Evolutionary conservation across 1,140 invertebrate species (phyloP).

Genomic region (Aphelinus certus): DNA sequence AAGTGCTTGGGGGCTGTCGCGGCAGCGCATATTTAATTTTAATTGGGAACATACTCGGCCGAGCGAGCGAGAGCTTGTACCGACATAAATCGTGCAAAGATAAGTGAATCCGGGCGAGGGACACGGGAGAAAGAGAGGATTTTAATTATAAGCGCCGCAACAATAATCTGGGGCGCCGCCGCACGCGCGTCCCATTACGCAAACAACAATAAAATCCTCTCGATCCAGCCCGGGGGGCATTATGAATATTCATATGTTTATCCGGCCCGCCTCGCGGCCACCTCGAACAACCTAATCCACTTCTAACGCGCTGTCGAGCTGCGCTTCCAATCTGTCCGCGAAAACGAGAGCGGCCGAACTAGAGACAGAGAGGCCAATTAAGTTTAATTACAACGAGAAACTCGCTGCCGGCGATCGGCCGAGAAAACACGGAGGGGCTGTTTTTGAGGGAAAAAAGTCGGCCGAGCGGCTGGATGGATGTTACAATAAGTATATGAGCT

Average conservation of each 20-base stretch:
- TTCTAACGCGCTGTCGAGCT: slow-evolving; percentile 5
- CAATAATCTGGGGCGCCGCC: no score
- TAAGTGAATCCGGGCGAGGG: no score
- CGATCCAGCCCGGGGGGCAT: not conserved
- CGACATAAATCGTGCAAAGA: no score
- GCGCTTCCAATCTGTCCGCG: slow-evolving; percentile 10
- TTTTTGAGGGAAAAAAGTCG: not conserved
- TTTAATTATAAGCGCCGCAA: not conserved
- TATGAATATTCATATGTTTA: slow-evolving; percentile 36
- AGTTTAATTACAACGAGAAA: slow-evolving; percentile 38
- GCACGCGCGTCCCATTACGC: not conserved
- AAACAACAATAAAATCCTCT: slow-evolving; percentile 36
- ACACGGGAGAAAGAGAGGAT: not conserved
- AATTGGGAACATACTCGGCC: no score
- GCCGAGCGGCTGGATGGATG: slow-evolving; percentile 17
- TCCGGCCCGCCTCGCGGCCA: not conserved
- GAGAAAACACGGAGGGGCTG: not conserved
- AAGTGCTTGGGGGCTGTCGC: no score
- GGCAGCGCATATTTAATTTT: no score
- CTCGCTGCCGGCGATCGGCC: not conserved
- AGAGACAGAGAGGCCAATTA: slow-evolving; percentile 32
- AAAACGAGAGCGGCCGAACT: not conserved
- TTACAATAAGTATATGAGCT: slow-evolving; percentile 29
- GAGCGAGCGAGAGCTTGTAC: not conserved
- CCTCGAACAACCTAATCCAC: slow-evolving; percentile 19